Percentiles rank a stretch among this genome's conserved stretches.
phyloP scores from a whole-genome alignment of 2,888 invertebrate genomes.

The Lutraria lutraria region DNA sequence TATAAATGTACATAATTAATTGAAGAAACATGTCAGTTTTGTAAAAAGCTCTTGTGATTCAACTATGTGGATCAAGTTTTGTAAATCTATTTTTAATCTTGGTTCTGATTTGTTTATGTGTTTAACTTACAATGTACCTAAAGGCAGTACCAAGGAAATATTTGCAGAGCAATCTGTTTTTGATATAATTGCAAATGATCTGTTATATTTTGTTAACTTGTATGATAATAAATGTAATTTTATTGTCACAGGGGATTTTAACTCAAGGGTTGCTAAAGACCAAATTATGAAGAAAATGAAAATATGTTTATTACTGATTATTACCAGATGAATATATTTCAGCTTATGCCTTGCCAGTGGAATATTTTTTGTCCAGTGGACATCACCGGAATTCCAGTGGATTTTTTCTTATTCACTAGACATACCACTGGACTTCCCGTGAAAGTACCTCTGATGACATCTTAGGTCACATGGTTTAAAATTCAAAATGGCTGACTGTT shows the following conservation, averaged over 20 bases:
- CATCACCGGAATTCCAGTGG: too few species aligned
- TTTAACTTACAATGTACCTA: not conserved
- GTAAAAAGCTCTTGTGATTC: not conserved
- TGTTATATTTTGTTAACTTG: not conserved
- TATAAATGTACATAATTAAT: not conserved
- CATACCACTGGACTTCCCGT: too few species aligned
- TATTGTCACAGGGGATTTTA: not conserved
- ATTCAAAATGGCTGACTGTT: too few species aligned
- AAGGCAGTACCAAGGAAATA: not conserved
- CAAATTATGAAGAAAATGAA: not conserved
- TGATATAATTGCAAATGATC: not conserved
- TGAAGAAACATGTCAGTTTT: not conserved
- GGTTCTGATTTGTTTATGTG: not conserved
- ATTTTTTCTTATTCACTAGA: too few species aligned
- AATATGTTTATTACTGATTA: not conserved
- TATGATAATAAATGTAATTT: not conserved
- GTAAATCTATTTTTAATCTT: not conserved
- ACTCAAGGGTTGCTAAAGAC: not conserved
- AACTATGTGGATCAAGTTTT: not conserved
- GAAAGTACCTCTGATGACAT: too few species aligned
- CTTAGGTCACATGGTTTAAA: too few species aligned
- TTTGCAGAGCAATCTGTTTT: not conserved
- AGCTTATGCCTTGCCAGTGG: not conserved
- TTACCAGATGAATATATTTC: not conserved
- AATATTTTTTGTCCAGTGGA: too few species aligned